Percentiles rank a stretch among this genome's conserved stretches.
Evolutionary conservation across 2,888 invertebrate genomes (phyloP).

Genomic region (Seladonia tumulorum): DNA sequence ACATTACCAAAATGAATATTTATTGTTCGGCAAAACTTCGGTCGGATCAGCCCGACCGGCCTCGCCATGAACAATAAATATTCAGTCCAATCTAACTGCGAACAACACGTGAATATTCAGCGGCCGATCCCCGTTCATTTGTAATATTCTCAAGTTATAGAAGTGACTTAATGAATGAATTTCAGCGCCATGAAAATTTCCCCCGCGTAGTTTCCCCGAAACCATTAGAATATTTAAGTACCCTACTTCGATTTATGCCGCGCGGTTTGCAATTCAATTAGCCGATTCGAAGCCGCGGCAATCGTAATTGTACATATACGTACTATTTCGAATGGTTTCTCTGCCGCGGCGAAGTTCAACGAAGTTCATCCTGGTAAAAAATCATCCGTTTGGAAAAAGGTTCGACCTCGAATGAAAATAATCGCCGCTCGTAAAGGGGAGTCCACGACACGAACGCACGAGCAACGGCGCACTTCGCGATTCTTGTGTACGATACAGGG

Average conservation of each 20-base stretch:
- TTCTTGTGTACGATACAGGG: not conserved
- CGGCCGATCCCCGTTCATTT: not conserved
- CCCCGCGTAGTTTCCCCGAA: not conserved
- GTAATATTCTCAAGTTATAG: not conserved
- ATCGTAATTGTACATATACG: not conserved
- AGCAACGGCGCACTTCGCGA: not conserved
- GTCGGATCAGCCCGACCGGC: not conserved
- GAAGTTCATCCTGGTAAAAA: constrained; percentile 2
- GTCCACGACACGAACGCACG: not conserved
- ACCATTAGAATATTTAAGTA: not conserved
- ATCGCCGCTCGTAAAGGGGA: not conserved
- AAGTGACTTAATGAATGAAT: constrained; percentile 2
- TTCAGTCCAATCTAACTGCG: not conserved
- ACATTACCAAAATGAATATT: constrained; percentile 1
- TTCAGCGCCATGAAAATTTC: constrained; percentile 2
- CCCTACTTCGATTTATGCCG: not conserved
- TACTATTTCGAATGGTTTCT: not conserved
- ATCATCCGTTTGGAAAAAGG: not conserved
- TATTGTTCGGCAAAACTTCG: not conserved
- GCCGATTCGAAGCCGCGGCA: not conserved
- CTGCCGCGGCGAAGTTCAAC: not conserved
- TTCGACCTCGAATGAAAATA: constrained; percentile 8
- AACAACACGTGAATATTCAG: not conserved
- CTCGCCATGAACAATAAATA: not conserved
- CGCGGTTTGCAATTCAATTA: not conserved